These are phyloP conservation scores for Pachypsylla venusta DNA, from an alignment of 1,140 invertebrate species.

Conservation along the genomic window DNA sequence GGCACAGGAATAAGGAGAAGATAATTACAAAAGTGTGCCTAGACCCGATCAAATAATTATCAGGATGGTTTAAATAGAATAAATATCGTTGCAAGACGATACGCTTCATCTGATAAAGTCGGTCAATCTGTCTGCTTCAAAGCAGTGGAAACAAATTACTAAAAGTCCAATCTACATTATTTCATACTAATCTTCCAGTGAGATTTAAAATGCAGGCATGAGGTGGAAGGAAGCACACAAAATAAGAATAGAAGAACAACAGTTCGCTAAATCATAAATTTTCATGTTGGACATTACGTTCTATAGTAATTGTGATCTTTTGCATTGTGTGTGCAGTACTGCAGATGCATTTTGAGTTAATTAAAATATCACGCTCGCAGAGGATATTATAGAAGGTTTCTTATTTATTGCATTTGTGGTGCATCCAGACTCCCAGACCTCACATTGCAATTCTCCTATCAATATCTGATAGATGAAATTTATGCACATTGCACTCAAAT, in stretches of 20 bases:
- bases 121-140: too few species aligned
- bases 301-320: neutral
- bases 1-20: too few species aligned
- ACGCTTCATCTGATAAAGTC: too few species aligned
- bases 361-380: neutral
- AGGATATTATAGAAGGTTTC: neutral
- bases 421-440: neutral
- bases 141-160: too few species aligned
- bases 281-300: neutral
- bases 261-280: neutral
- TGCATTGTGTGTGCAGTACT: neutral
- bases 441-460: neutral
- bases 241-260: neutral
- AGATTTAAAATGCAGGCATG: too few species aligned
- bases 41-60: too few species aligned
- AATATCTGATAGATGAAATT: neutral
- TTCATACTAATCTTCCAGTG: too few species aligned
- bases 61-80: too few species aligned
- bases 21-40: too few species aligned
- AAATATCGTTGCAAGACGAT: too few species aligned
- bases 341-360: neutral
- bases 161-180: too few species aligned
- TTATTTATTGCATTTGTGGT: neutral
- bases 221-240: too few species aligned
- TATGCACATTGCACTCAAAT: neutral